Evolutionary conservation across 2,797 vertebrate genomes (phyloP).

Genomic region (Amphiprion clarkii): DNA sequence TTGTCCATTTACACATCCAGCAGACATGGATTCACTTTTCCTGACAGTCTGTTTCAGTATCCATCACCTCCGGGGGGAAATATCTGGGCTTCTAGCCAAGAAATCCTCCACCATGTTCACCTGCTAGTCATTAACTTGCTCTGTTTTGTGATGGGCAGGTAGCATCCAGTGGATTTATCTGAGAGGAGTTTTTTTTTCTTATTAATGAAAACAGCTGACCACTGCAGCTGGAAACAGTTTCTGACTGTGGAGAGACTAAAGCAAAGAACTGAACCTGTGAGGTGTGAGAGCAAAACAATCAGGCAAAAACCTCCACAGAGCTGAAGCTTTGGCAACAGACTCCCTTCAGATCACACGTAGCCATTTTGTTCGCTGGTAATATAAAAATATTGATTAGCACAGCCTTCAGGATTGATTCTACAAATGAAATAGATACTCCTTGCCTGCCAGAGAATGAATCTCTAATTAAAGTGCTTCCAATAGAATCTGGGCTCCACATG

Average conservation of each 20-base stretch:
- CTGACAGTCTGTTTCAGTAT: no score
- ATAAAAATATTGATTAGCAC: not conserved
- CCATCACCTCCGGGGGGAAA: no score
- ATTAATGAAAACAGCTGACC: no score
- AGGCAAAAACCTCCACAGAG: no score
- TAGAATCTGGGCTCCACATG: not conserved
- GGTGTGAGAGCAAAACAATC: not conserved
- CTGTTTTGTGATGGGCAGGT: not conserved
- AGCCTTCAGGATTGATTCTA: slow-evolving; percentile 15
- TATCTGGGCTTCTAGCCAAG: no score
- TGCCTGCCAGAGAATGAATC: slow-evolving; percentile 7
- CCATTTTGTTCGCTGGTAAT: not conserved
- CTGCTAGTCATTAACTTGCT: not conserved
- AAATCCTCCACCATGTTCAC: no score
- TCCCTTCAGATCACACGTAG: not conserved
- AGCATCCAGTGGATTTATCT: no score
- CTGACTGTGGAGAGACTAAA: not conserved
- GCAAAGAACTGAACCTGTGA: not conserved
- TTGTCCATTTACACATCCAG: no score
- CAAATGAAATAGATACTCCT: not conserved
- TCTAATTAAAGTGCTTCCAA: slow-evolving; percentile 14
- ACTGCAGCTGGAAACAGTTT: no score
- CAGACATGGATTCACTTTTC: no score
- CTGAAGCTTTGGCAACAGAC: not conserved
- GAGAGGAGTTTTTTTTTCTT: no score